Percentiles rank a stretch among this genome's conserved stretches.
Conservation (phyloP, 2,797 vertebrate genomes). For the Craterocephalus amniculus region DNA sequence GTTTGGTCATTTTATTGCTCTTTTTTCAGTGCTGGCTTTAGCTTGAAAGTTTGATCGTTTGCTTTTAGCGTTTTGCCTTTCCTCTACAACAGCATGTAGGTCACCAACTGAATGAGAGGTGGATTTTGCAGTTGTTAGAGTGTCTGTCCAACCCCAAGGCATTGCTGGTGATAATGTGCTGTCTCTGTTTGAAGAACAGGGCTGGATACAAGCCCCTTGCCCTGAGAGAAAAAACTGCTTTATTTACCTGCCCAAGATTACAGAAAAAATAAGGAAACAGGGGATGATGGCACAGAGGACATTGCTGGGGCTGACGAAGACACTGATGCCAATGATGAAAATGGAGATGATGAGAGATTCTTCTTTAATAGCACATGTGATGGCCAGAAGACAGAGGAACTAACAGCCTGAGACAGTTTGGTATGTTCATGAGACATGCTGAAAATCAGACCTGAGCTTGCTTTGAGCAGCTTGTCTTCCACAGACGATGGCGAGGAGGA, state of each 20-base stretch:
- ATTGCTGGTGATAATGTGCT: conserved; percentile 55
- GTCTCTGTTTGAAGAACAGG: conserved; percentile 61
- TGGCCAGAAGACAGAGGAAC: conserved; percentile 24
- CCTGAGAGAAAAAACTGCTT: conserved; percentile 45
- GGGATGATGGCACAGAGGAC: conserved; percentile 22
- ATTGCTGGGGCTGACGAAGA: conserved; percentile 28
- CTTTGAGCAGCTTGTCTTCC: conserved; percentile 65
- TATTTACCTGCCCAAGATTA: conserved; percentile 39
- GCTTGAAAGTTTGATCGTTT: conserved; percentile 22
- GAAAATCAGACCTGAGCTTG: conserved; percentile 89
- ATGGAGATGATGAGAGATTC: conserved; percentile 39
- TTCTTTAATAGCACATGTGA: conserved; percentile 36
- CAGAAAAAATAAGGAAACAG: conserved; percentile 25
- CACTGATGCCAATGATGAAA: conserved; percentile 24
- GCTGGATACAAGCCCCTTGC: conserved; percentile 63
- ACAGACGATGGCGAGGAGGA: conserved; percentile 70
- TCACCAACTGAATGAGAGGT: conserved; percentile 22
- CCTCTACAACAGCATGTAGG: conserved; percentile 28
- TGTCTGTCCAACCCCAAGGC: conserved; percentile 59
- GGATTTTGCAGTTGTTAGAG: conserved; percentile 18
- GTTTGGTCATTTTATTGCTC: conserved; percentile 36
- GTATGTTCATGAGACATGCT: conserved; percentile 67
- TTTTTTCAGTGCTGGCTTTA: conserved; percentile 29
- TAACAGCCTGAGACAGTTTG: conserved; percentile 11
- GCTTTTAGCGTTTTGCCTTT: conserved; percentile 24